Conservation (phyloP, 2,888 invertebrate species). For the Synanthedon formicaeformis region DNA sequence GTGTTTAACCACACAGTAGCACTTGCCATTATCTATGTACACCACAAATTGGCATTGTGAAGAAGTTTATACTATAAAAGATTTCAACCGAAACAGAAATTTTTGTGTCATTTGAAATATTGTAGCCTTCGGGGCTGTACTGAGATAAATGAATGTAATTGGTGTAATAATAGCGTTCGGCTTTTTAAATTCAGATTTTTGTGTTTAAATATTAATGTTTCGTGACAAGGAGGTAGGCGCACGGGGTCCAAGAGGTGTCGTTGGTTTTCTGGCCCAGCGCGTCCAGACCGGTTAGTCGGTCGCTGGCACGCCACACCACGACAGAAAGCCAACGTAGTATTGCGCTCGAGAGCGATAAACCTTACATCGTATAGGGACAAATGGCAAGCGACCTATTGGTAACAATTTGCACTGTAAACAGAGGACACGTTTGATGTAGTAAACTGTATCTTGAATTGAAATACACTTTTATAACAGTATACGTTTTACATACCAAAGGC, state of each 20-base stretch:
- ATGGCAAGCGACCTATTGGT: slow-evolving; percentile 55
- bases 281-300: slow-evolving; percentile 57
- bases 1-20: slow-evolving; percentile 43
- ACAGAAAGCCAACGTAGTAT: slow-evolving; percentile 51
- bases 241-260: slow-evolving; percentile 48
- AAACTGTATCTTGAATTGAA: slow-evolving; percentile 17
- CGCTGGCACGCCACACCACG: slow-evolving; percentile 30
- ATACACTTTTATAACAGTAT: not conserved
- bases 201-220: slow-evolving; percentile 62
- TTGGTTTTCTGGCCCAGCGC: slow-evolving; percentile 67
- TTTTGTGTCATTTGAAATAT: slow-evolving; percentile 27
- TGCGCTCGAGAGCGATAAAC: slow-evolving; percentile 57
- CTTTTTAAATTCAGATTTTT: slow-evolving; percentile 41
- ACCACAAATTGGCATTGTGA: slow-evolving; percentile 32
- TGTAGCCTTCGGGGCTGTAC: slow-evolving; percentile 24
- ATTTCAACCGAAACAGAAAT: slow-evolving; percentile 10
- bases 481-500: slow-evolving; percentile 83
- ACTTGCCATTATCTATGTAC: slow-evolving; percentile 26
- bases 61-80: not conserved
- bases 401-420: slow-evolving; percentile 43
- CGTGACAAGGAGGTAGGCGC: slow-evolving; percentile 55
- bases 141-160: slow-evolving; percentile 35
- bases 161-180: slow-evolving; percentile 45
- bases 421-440: slow-evolving; percentile 10
- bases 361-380: slow-evolving; percentile 44